Evolutionary conservation across 2,888 invertebrate genomes (phyloP).

Genomic region (Eulithis testata): DNA sequence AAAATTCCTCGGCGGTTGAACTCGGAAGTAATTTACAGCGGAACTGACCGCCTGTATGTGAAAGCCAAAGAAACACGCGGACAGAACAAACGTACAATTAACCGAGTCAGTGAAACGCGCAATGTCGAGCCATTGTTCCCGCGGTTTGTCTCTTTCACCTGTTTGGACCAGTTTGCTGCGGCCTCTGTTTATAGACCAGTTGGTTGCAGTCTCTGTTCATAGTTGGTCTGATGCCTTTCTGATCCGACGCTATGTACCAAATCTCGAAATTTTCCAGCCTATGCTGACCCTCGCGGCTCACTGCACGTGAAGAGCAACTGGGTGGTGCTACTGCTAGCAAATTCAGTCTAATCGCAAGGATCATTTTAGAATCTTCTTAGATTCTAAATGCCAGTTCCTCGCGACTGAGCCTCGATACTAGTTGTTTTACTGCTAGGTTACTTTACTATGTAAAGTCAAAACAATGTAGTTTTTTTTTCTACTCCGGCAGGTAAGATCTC

Average conservation of each 20-base stretch:
- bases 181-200: neutral
- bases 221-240: constrained; percentile 22
- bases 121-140: constrained; percentile 4
- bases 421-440: too few relatives aligned
- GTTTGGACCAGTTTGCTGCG: neutral
- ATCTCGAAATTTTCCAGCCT: constrained; percentile 25
- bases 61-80: neutral
- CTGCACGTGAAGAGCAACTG: constrained; percentile 5
- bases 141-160: neutral
- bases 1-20: too few relatives aligned
- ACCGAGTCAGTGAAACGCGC: constrained; percentile 12
- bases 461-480: too few relatives aligned
- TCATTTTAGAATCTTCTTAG: too few relatives aligned
- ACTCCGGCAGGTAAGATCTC: too few relatives aligned
- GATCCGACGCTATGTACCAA: constrained; percentile 17
- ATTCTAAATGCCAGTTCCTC: too few relatives aligned
- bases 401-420: too few relatives aligned
- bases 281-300: constrained; percentile 15
- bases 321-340: constrained; percentile 5
- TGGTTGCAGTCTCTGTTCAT: neutral
- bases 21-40: neutral
- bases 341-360: too few relatives aligned
- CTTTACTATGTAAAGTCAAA: too few relatives aligned
- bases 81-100: constrained; percentile 22
- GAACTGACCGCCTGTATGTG: neutral